Evolutionary conservation across 2,113 vertebrate genomes (phyloP).

Genomic region (Pedetes capensis): DNA sequence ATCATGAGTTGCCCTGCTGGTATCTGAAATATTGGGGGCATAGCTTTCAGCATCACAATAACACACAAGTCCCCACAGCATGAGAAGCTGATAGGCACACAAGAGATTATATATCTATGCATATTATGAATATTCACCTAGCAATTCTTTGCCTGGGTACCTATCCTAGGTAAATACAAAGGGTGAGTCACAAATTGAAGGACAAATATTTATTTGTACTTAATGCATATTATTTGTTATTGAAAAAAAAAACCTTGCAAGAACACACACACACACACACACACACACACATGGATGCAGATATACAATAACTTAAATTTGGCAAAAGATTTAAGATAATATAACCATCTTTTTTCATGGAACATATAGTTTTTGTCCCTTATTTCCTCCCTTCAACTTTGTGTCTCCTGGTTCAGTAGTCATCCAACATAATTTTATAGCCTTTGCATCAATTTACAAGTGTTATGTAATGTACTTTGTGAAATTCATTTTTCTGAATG

Average conservation of each 20-base stretch:
- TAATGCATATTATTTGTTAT: background rate
- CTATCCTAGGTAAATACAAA: background rate
- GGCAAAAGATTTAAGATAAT: background rate
- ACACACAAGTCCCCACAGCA: no score
- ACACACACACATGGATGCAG: background rate
- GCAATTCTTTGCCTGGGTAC: background rate
- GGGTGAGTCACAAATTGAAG: background rate
- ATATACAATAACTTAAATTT: background rate
- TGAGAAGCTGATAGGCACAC: no score
- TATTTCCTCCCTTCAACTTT: background rate
- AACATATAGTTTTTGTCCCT: background rate
- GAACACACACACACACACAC: background rate
- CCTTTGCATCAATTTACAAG: constrained; percentile 61
- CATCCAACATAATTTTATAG: background rate
- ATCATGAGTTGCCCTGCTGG: no score
- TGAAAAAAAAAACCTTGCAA: background rate
- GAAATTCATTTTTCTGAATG: constrained; percentile 56
- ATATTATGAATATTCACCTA: background rate
- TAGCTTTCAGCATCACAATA: no score
- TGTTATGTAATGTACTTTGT: constrained; percentile 29
- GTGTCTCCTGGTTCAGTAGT: background rate
- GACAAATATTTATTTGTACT: background rate
- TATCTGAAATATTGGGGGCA: no score
- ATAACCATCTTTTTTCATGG: background rate
- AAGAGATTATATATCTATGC: no score